phyloP scores from a whole-genome alignment of 2,888 invertebrate genomes.

The Platerodrilus igneus region DNA sequence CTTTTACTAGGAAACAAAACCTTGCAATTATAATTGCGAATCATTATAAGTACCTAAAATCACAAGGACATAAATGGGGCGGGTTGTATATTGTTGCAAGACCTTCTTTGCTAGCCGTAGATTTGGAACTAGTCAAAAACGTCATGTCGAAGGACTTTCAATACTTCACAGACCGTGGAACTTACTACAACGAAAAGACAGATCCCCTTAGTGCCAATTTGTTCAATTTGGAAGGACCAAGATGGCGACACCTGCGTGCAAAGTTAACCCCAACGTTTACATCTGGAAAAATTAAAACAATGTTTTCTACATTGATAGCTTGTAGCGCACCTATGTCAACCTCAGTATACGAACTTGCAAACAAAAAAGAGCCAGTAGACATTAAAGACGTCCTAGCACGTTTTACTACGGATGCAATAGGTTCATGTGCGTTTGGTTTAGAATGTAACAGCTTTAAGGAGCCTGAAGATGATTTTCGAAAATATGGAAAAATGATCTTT shows the following conservation, averaged over 20 bases:
- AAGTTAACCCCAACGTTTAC: slow-evolving; percentile 6
- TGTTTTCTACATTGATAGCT: not conserved
- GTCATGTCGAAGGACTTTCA: slow-evolving; percentile 14
- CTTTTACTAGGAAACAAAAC: not conserved
- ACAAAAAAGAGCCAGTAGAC: no score
- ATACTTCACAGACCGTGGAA: slow-evolving; percentile 11
- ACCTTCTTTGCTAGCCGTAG: slow-evolving; percentile 11
- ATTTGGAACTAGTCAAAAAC: slow-evolving; percentile 6
- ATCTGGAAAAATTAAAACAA: slow-evolving; percentile 4
- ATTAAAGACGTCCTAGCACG: no score
- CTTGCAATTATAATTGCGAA: not conserved
- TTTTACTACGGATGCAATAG: no score
- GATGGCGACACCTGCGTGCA: slow-evolving; percentile 10
- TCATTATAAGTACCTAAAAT: slow-evolving; percentile 10
- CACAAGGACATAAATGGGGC: slow-evolving; percentile 12
- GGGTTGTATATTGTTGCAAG: slow-evolving; percentile 10
- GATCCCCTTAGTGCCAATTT: slow-evolving; percentile 9
- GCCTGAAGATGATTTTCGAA: no score
- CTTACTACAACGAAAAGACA: slow-evolving; percentile 13
- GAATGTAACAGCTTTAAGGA: no score
- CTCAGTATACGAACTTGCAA: no score
- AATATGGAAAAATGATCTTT: no score
- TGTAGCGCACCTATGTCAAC: no score
- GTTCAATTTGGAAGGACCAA: slow-evolving; percentile 10
- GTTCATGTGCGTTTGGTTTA: no score